phyloP scores from a whole-genome alignment of 1,140 invertebrate species.

The Sminthurinus signatus region DNA sequence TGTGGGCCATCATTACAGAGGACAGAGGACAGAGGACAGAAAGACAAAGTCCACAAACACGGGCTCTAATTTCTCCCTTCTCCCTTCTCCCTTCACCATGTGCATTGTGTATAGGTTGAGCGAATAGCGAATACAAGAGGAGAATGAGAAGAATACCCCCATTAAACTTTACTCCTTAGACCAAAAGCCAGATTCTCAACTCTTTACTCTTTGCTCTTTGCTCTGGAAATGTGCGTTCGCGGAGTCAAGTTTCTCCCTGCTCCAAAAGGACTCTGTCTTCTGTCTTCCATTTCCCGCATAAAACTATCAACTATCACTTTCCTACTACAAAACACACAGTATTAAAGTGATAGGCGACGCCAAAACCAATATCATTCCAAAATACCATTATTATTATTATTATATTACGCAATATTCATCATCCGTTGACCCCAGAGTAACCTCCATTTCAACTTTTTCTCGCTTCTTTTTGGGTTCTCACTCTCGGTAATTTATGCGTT shows the following conservation, averaged over 20 bases:
- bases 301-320: too few relatives aligned
- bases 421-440: neutral
- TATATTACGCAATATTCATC: neutral
- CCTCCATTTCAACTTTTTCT: too few relatives aligned
- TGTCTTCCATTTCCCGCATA: neutral
- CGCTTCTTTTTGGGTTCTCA: too few relatives aligned
- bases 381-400: neutral
- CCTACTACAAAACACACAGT: neutral
- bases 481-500: too few relatives aligned
- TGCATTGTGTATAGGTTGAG: too few relatives aligned
- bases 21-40: too few relatives aligned
- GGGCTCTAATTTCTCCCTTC: too few relatives aligned
- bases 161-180: neutral
- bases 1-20: conserved; percentile 1
- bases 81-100: too few relatives aligned
- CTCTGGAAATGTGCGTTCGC: neutral
- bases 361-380: neutral
- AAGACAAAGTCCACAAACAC: too few relatives aligned
- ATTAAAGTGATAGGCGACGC: too few relatives aligned
- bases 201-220: neutral
- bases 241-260: neutral
- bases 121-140: too few relatives aligned
- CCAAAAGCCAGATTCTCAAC: neutral
- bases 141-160: neutral
- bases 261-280: neutral